These are phyloP conservation scores for Megalopta genalis DNA, from an alignment of 1,140 invertebrate species.

Conservation along the genomic window DNA sequence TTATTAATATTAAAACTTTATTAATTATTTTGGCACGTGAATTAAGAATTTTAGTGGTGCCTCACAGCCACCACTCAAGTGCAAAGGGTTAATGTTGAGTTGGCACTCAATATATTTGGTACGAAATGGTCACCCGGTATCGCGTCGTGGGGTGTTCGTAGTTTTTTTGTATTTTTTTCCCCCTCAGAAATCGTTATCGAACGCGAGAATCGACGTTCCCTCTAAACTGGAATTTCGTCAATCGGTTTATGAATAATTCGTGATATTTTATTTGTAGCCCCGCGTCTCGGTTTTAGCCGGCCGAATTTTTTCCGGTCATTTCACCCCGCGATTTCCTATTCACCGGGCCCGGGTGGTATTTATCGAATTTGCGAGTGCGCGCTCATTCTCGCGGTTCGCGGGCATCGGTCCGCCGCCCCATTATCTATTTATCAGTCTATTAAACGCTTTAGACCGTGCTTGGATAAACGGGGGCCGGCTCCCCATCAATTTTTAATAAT, in stretches of 20 bases:
- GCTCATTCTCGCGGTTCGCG: slow-evolving; percentile 36
- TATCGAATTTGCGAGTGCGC: slow-evolving; percentile 42
- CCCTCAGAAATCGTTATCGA: background rate
- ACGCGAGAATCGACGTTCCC: background rate
- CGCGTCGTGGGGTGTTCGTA: too few relatives aligned
- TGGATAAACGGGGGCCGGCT: slow-evolving; percentile 7
- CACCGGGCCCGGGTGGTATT: slow-evolving; percentile 3
- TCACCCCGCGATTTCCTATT: background rate
- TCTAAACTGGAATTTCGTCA: background rate
- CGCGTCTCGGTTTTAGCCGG: background rate
- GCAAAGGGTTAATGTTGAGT: too few relatives aligned
- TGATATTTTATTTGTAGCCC: background rate
- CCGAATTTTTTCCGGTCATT: background rate
- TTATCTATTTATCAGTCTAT: slow-evolving; percentile 59
- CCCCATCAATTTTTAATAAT: slow-evolving; percentile 43
- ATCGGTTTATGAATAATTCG: background rate
- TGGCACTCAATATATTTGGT: too few relatives aligned
- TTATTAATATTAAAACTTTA: too few relatives aligned
- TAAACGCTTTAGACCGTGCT: slow-evolving; percentile 30
- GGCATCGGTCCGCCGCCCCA: slow-evolving; percentile 25
- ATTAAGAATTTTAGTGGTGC: too few relatives aligned
- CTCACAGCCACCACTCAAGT: too few relatives aligned
- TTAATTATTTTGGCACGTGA: too few relatives aligned
- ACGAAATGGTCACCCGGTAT: too few relatives aligned
- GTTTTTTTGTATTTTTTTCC: background rate